Percentiles rank a stretch among this genome's conserved stretches.
phyloP scores from a whole-genome alignment of 53 echinoderm and acorn worm species.

The Echinarachnius parma region DNA sequence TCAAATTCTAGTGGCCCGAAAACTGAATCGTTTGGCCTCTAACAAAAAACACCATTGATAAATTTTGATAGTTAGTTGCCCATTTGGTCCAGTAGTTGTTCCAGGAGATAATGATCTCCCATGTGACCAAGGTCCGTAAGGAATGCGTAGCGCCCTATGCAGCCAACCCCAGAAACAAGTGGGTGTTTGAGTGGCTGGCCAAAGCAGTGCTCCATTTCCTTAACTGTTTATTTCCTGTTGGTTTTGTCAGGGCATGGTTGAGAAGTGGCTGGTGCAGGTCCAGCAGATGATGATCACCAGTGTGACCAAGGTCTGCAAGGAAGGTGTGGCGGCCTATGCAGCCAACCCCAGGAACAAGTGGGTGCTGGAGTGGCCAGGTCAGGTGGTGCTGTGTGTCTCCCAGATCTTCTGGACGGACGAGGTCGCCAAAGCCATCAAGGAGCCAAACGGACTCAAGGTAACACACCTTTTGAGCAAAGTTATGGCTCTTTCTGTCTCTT shows the following conservation, averaged over 20 bases:
- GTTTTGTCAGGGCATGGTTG: slow-evolving; percentile 93
- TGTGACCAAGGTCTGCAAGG: slow-evolving; percentile 79
- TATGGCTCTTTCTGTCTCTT: too few species aligned
- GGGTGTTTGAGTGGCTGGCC: slow-evolving; percentile 96
- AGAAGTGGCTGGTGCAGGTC: slow-evolving; percentile 97
- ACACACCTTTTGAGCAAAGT: too few species aligned
- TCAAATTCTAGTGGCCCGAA: too few species aligned
- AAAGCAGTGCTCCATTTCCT: slow-evolving; percentile 75
- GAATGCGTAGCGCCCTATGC: slow-evolving; percentile 76
- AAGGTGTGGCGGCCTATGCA: slow-evolving; percentile 71
- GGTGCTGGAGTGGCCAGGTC: slow-evolving; percentile 98
- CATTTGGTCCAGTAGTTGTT: too few species aligned
- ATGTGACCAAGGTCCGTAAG: slow-evolving; percentile 78
- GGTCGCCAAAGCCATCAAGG: slow-evolving; percentile 92
- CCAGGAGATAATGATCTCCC: slow-evolving; percentile 87
- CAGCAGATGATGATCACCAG: slow-evolving; percentile 93
- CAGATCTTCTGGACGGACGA: slow-evolving; percentile 89
- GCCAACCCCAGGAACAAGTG: slow-evolving; percentile 80
- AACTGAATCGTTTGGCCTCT: too few species aligned
- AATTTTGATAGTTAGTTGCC: too few species aligned
- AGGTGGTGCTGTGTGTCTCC: slow-evolving; percentile 83
- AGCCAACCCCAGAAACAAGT: slow-evolving; percentile 74
- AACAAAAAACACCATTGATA: too few species aligned
- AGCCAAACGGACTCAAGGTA: slow-evolving; percentile 89
- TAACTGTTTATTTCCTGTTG: too few species aligned